Evolutionary conservation across 2,113 vertebrate genomes (phyloP).

Genomic region (Urocitellus parryii): DNA sequence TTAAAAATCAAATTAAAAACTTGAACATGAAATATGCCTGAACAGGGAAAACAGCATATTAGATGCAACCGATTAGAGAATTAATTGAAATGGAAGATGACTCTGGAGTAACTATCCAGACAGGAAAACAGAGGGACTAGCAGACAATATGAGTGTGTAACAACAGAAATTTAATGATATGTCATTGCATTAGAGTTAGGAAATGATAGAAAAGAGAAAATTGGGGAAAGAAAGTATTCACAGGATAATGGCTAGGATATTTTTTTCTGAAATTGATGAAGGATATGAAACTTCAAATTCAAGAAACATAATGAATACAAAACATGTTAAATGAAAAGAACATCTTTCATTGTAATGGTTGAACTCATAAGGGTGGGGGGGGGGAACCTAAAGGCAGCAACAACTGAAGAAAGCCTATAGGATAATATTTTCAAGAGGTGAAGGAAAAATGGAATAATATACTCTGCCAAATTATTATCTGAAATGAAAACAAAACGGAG

Average conservation of each 20-base stretch:
- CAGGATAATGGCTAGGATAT: background rate
- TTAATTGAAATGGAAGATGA: background rate
- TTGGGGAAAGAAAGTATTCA: background rate
- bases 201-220: background rate
- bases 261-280: conserved; percentile 26
- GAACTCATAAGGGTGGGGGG: background rate
- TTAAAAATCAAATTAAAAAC: conserved; percentile 42
- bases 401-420: background rate
- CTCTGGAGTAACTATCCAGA: background rate
- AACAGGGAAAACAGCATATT: background rate
- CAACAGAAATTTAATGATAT: background rate
- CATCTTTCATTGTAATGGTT: background rate
- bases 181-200: background rate
- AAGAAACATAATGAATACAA: background rate
- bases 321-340: conserved; percentile 35
- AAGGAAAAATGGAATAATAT: background rate
- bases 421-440: background rate
- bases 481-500: conserved; percentile 25
- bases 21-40: background rate
- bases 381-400: background rate
- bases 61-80: background rate
- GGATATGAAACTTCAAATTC: conserved; percentile 28
- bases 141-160: background rate
- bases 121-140: background rate
- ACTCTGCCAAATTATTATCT: background rate